phyloP scores from a whole-genome alignment of 2,797 vertebrate species.

The Falco naumanni region DNA sequence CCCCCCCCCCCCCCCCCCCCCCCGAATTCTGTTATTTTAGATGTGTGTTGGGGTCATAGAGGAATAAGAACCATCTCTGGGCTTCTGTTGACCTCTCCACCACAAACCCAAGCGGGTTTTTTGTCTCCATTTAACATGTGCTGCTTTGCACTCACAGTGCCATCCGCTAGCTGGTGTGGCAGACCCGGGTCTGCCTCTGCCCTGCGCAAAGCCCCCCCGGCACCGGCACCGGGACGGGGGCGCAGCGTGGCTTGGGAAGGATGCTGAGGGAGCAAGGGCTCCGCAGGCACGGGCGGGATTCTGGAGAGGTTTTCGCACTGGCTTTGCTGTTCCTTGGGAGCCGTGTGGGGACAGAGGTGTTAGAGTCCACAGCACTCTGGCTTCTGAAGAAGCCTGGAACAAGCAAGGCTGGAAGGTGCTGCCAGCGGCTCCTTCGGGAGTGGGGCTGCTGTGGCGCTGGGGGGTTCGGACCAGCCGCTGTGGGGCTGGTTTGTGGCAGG shows the following conservation, averaged over 20 bases:
- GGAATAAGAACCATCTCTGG: neutral
- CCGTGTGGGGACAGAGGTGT: no score
- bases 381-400: neutral
- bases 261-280: no score
- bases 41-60: neutral
- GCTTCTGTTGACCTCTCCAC: neutral
- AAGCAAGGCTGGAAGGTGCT: neutral
- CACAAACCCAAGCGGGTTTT: neutral
- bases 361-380: accelerated
- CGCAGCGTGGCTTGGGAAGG: neutral
- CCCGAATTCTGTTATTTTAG: neutral
- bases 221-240: no score
- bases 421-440: neutral
- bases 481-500: neutral
- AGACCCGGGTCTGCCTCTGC: no score
- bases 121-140: accelerated
- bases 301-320: neutral
- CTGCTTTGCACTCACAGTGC: neutral
- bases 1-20: neutral
- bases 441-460: neutral
- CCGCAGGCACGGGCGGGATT: no score
- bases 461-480: no score
- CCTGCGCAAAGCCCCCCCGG: no score
- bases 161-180: neutral
- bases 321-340: neutral